These are phyloP conservation scores for Protodeltote pygarga DNA, from an alignment of 2,888 invertebrate species.

Conservation along the genomic window DNA sequence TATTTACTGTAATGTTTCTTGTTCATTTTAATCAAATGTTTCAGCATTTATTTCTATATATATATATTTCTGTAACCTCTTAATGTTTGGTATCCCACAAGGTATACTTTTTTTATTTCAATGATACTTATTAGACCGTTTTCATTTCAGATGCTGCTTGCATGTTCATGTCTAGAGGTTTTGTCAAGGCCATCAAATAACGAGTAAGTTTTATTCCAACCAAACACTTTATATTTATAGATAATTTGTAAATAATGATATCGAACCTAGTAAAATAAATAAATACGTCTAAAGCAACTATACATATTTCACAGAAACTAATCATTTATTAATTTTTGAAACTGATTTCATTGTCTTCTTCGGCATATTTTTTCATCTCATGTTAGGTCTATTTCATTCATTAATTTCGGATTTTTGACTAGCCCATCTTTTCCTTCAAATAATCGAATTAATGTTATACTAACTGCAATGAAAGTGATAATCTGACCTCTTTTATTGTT, in stretches of 20 bases:
- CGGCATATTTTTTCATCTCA: background rate
- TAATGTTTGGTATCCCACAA: background rate
- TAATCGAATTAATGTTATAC: too few relatives aligned
- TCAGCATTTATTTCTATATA: too few relatives aligned
- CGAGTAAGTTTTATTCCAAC: constrained; percentile 63
- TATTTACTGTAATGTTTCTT: too few relatives aligned
- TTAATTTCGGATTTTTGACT: background rate
- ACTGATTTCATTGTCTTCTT: constrained; percentile 45
- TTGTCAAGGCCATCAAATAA: constrained; percentile 67
- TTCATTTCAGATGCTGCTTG: constrained; percentile 68
- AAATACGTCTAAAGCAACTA: constrained; percentile 7
- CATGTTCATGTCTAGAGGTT: constrained; percentile 58
- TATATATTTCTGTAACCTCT: background rate
- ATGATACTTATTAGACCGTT: constrained; percentile 2
- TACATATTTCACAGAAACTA: constrained; percentile 34
- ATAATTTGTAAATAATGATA: constrained; percentile 13
- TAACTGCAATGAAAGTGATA: too few relatives aligned
- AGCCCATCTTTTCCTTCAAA: background rate
- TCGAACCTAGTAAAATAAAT: constrained; percentile 3
- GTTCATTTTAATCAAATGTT: too few relatives aligned
- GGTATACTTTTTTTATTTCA: background rate
- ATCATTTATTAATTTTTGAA: constrained; percentile 34
- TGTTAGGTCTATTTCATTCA: background rate
- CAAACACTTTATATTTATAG: background rate
- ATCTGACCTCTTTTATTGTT: too few relatives aligned